Conservation (phyloP, 2,888 invertebrate species). For the Allygus modestus region DNA sequence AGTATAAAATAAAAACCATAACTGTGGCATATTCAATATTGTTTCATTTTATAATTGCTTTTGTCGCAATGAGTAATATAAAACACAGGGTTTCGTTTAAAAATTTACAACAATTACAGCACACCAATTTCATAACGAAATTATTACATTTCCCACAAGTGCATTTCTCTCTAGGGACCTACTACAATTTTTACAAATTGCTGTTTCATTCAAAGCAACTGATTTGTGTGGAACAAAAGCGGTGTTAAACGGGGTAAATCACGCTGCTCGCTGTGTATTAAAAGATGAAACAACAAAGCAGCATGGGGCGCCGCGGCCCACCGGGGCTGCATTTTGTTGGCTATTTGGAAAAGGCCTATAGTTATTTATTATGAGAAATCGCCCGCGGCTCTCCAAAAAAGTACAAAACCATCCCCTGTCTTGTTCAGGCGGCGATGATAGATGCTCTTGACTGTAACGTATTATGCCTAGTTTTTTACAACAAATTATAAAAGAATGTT, state of each 20-base stretch:
- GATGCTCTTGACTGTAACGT: background rate
- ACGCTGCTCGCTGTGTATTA: background rate
- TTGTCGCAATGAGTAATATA: no score
- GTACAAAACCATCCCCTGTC: background rate
- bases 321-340: background rate
- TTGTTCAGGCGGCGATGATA: background rate
- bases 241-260: background rate
- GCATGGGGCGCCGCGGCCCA: background rate
- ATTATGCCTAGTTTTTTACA: background rate
- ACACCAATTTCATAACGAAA: no score
- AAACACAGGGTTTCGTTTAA: no score
- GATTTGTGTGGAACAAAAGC: conserved; percentile 21
- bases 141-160: no score
- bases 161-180: background rate
- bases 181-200: background rate
- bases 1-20: no score
- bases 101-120: no score
- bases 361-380: conserved; percentile 43
- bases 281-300: conserved; percentile 13
- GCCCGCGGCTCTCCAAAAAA: background rate
- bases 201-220: background rate
- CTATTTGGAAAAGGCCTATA: conserved; percentile 27
- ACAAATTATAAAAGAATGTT: background rate
- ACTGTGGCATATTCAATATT: no score
- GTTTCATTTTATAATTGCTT: no score